Percentiles rank a stretch among this genome's conserved stretches.
Evolutionary conservation across 2,113 vertebrate genomes (phyloP).

Genomic region (Petaurus breviceps): DNA sequence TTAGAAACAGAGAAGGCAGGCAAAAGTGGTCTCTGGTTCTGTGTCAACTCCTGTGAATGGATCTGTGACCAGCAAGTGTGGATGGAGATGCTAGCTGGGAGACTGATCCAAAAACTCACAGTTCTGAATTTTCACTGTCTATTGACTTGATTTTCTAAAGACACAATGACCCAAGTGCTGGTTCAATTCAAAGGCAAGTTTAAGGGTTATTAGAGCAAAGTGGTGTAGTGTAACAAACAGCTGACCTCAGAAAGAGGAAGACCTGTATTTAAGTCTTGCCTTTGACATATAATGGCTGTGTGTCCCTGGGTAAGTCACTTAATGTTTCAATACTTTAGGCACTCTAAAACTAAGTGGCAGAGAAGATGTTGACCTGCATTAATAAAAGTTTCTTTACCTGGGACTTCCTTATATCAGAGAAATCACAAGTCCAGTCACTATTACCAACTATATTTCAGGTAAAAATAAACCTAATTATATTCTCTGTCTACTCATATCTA

Average conservation of each 20-base stretch:
- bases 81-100: background rate
- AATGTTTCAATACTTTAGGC: background rate
- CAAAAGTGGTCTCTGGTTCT: background rate
- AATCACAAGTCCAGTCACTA: background rate
- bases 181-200: constrained; percentile 5
- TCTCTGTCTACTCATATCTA: background rate
- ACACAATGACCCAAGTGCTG: background rate
- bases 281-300: background rate
- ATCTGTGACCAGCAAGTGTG: background rate
- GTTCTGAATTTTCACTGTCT: constrained; percentile 18
- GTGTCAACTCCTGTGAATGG: background rate
- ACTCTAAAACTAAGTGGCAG: background rate
- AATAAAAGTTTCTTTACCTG: background rate
- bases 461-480: background rate
- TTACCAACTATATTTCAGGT: background rate
- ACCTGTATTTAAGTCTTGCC: background rate
- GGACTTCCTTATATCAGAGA: background rate
- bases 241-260: background rate
- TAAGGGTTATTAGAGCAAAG: background rate
- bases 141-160: constrained; percentile 17
- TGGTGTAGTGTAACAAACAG: background rate
- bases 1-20: background rate
- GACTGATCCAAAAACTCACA: constrained; percentile 4
- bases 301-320: background rate
- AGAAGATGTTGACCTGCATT: background rate